Percentiles rank a stretch among this genome's conserved stretches.
These are phyloP conservation scores for Poecilobothrus nobilitatus DNA, from an alignment of 2,888 invertebrate genomes.

Conservation along the genomic window DNA sequence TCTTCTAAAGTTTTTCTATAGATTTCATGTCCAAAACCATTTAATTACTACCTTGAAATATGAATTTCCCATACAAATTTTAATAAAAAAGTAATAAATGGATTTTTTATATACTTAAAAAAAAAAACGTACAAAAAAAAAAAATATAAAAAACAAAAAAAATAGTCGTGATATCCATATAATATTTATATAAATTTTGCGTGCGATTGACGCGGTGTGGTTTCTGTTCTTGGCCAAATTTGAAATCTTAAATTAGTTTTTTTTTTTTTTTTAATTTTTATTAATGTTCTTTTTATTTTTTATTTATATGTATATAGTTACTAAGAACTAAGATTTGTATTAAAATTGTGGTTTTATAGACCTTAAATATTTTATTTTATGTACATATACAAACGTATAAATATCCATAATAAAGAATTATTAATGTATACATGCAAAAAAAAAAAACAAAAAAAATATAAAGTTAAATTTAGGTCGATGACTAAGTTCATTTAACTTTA, in stretches of 20 bases:
- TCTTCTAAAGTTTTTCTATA: neutral
- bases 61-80: conserved; percentile 1
- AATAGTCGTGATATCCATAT: too few relatives aligned
- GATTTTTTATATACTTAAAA: neutral
- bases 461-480: conserved; percentile 6
- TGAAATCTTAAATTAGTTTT: neutral
- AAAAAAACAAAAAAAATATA: neutral
- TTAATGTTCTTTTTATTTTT: neutral
- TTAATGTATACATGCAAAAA: neutral
- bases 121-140: neutral
- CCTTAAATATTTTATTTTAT: too few relatives aligned
- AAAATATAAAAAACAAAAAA: too few relatives aligned
- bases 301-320: neutral
- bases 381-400: too few relatives aligned
- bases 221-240: neutral
- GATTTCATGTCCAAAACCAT: neutral
- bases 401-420: neutral
- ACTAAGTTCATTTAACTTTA: conserved; percentile 2
- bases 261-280: neutral
- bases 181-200: neutral
- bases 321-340: neutral
- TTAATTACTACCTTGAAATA: conserved; percentile 6
- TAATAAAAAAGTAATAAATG: neutral
- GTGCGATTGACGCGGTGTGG: neutral
- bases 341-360: neutral